phyloP scores from a whole-genome alignment of 2,113 vertebrate genomes.

The Eclectus roratus region DNA sequence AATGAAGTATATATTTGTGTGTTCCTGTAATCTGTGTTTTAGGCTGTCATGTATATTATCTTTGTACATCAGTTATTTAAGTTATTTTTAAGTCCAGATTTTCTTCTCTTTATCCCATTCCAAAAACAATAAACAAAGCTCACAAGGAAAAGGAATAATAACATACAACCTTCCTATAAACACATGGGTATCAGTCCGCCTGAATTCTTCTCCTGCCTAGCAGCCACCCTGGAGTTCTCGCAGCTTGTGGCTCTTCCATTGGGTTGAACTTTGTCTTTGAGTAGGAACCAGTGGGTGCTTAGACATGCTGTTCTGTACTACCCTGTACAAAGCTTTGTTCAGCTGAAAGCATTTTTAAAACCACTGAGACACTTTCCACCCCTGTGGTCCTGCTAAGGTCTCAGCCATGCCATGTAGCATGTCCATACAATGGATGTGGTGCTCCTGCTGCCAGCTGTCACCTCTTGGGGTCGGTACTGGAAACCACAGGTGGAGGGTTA shows the following conservation, averaged over 20 bases:
- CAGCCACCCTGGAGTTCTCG: not conserved
- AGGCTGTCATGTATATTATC: constrained; percentile 33
- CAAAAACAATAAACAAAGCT: constrained; percentile 50
- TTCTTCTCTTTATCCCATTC: constrained; percentile 51
- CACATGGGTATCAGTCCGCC: not conserved
- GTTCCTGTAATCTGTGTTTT: not conserved
- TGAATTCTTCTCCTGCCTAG: not conserved
- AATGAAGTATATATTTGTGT: not conserved
- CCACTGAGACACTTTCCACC: not conserved
- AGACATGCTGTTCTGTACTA: not conserved
- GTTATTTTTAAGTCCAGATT: constrained; percentile 34
- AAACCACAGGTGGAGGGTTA: not conserved
- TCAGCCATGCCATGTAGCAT: not conserved
- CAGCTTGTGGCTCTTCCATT: not conserved
- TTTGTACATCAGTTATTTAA: not conserved
- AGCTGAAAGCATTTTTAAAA: not conserved
- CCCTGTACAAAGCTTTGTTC: not conserved
- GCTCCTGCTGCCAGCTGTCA: not conserved
- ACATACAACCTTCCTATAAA: constrained; percentile 1
- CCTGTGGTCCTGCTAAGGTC: not conserved
- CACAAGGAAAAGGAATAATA: not conserved
- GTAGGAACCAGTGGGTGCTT: not conserved
- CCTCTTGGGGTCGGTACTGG: not conserved
- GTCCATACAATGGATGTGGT: not conserved
- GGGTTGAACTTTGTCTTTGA: not conserved